A percentile compares a stretch with the other conserved stretches of the same genome.
phyloP scores from a whole-genome alignment of 2,797 vertebrate genomes.

The Mustela erminea region DNA sequence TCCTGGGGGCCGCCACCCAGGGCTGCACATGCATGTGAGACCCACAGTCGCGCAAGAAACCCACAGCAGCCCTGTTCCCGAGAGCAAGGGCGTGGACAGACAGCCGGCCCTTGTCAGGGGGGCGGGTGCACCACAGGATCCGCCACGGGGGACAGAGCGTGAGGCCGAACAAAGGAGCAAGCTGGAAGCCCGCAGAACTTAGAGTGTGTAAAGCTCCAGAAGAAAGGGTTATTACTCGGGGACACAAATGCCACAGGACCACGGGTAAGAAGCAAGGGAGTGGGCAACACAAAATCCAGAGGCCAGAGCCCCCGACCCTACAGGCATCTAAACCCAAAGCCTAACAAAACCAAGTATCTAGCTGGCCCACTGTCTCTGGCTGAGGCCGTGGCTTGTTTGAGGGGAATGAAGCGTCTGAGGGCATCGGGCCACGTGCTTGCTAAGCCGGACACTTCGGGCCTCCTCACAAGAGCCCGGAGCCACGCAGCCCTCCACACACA shows the following conservation, averaged over 20 bases:
- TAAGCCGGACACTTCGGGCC: not conserved
- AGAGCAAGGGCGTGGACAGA: not conserved
- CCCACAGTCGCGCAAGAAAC: not conserved
- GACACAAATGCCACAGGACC: fast-evolving
- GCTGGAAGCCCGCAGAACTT: fast-evolving
- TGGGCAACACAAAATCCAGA: fast-evolving
- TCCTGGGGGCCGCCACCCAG: too few species aligned
- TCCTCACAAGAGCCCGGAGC: fast-evolving
- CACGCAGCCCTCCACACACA: fast-evolving
- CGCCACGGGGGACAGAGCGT: fast-evolving
- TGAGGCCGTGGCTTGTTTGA: fast-evolving
- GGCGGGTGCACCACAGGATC: fast-evolving
- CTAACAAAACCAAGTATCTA: not conserved
- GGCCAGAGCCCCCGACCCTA: not conserved
- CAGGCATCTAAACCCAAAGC: not conserved
- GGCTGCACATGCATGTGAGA: not conserved
- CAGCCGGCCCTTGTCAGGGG: not conserved
- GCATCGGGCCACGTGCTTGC: fast-evolving
- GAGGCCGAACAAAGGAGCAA: not conserved
- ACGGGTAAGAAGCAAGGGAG: fast-evolving
- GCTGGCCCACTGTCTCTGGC: fast-evolving
- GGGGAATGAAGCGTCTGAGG: not conserved
- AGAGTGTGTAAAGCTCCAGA: fast-evolving
- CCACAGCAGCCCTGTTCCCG: not conserved
- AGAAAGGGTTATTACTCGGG: not conserved